A percentile compares a stretch with the other conserved stretches of the same genome.
phyloP scores from a whole-genome alignment of 2,888 invertebrate genomes.

The Xiphydria camelus region DNA sequence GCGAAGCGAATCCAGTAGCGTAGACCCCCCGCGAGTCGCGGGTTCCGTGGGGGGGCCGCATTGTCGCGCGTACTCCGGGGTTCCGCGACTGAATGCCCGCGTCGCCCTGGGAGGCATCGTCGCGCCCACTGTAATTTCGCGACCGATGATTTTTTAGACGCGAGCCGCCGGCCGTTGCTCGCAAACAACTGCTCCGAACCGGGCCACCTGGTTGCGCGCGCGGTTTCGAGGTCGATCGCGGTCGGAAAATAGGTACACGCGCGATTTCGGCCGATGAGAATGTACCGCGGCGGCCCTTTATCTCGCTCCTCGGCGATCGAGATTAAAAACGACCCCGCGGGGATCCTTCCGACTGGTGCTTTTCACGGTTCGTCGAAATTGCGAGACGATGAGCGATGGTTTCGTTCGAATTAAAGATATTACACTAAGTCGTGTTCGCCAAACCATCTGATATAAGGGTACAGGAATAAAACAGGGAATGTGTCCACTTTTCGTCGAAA shows the following conservation, averaged over 20 bases:
- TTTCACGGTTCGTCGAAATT: no score
- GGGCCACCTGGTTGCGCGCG: slow-evolving; percentile 49
- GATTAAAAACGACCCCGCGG: no score
- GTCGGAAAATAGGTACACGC: slow-evolving; percentile 28
- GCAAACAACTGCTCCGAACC: slow-evolving; percentile 43
- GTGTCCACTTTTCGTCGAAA: no score
- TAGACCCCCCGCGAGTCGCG: slow-evolving; percentile 50
- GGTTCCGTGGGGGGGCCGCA: slow-evolving; percentile 43
- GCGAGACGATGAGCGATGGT: no score
- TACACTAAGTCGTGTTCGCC: no score
- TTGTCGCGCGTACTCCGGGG: slow-evolving; percentile 52
- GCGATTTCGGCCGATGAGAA: no score
- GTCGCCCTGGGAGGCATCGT: slow-evolving; percentile 55
- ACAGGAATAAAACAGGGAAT: no score
- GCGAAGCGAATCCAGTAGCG: slow-evolving; percentile 36
- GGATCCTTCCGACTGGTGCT: no score
- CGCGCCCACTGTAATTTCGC: slow-evolving; percentile 54
- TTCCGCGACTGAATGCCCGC: slow-evolving; percentile 43
- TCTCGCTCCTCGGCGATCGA: no score
- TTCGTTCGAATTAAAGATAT: no score
- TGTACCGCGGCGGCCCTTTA: no score
- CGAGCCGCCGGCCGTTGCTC: slow-evolving; percentile 31
- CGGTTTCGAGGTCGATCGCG: neutral
- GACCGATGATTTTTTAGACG: slow-evolving; percentile 40
- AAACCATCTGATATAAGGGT: no score